A percentile compares a stretch with the other conserved stretches of the same genome.
phyloP scores from a whole-genome alignment of 2,888 invertebrate species.

The Capitulum mitella region DNA sequence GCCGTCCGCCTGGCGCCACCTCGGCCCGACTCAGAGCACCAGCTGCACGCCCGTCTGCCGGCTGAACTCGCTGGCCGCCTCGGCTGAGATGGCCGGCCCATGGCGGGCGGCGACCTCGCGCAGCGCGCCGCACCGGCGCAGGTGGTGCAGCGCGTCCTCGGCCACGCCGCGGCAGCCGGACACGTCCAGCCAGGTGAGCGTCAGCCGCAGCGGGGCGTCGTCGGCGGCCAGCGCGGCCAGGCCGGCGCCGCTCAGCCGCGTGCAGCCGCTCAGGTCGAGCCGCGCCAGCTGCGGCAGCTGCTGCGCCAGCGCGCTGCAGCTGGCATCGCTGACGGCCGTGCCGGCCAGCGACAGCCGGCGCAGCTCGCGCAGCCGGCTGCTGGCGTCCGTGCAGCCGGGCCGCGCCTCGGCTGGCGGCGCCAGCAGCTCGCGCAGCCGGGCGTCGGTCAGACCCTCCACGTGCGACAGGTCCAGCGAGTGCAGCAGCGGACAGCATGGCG shows the following conservation, averaged over 20 bases:
- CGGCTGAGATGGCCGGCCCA: background rate
- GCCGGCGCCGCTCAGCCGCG: conserved; percentile 31
- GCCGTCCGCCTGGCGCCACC: too few relatives aligned
- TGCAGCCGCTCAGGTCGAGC: conserved; percentile 34
- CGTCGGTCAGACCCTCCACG: conserved; percentile 33
- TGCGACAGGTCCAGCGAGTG: conserved; percentile 32
- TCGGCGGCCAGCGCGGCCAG: conserved; percentile 30
- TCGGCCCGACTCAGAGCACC: conserved; percentile 29
- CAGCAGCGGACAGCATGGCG: conserved; percentile 38
- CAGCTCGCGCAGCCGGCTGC: conserved; percentile 32
- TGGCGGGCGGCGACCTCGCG: background rate
- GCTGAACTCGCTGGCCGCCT: background rate
- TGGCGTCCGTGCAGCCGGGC: conserved; percentile 34
- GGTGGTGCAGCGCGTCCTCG: background rate
- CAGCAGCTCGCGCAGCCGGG: conserved; percentile 30
- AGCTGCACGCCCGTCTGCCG: background rate
- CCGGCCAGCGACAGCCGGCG: conserved; percentile 31
- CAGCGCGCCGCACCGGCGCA: background rate
- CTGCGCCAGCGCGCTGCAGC: conserved; percentile 30
- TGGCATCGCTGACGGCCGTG: conserved; percentile 33
- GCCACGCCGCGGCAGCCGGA: background rate
- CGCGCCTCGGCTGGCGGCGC: conserved; percentile 34
- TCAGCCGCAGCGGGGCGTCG: background rate
- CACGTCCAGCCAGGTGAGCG: background rate
- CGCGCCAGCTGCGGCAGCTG: conserved; percentile 30